A percentile compares a stretch with the other conserved stretches of the same genome.
Conservation (phyloP, 92 coral and sea anemone species). For the Plumapathes pennacea region DNA sequence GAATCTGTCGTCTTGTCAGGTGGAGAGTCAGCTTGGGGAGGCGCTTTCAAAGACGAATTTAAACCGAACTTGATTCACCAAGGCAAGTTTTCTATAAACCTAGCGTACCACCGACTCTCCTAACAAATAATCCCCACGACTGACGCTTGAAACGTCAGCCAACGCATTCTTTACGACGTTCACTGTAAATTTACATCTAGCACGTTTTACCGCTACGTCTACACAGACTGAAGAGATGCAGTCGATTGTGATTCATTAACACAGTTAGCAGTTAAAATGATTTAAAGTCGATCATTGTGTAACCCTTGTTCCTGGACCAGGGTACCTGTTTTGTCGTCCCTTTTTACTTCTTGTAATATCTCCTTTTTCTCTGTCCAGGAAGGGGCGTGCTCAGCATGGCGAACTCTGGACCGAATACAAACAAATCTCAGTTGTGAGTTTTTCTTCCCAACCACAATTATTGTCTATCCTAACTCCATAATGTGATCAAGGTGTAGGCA, state of each 20-base stretch:
- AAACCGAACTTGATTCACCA: constrained; percentile 90
- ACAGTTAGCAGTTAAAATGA: too few relatives aligned
- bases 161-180: not conserved
- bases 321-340: too few relatives aligned
- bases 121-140: not conserved
- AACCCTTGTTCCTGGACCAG: too few relatives aligned
- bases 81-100: constrained; percentile 39
- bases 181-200: too few relatives aligned
- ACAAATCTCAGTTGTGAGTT: constrained; percentile 97
- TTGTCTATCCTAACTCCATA: too few relatives aligned
- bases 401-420: constrained; percentile 90
- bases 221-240: too few relatives aligned
- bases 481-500: too few relatives aligned
- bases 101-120: not conserved
- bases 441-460: too few relatives aligned
- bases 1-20: too few relatives aligned
- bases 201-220: too few relatives aligned
- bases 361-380: constrained; percentile 40
- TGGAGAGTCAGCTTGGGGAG: constrained; percentile 98
- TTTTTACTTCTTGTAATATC: not conserved
- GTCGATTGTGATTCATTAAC: too few relatives aligned
- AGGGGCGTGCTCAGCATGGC: constrained; percentile 99
- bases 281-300: too few relatives aligned
- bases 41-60: constrained; percentile 91
- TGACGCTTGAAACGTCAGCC: not conserved